Base-by-base conservation (phyloP, 2,888 invertebrate genomes). In the Netelia inedita region DNA sequence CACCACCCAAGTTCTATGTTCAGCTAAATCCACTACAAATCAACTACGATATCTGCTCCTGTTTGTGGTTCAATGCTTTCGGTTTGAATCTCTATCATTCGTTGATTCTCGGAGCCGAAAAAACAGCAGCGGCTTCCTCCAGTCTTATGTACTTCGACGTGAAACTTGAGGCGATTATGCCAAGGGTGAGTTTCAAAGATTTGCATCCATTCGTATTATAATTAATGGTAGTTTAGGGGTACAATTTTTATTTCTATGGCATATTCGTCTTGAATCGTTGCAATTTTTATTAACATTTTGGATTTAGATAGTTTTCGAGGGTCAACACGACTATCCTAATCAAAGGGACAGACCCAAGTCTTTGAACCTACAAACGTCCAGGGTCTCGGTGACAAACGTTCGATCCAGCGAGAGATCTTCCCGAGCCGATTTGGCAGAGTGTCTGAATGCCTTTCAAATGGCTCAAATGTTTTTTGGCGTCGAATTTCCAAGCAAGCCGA, bases 21-120 rank as follows among this genome's bases (percentile, higher is more conserved):
- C 97, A 98, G 92, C 94, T 99, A 41, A 98, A 98, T 94, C 99
- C 99, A 0, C 95, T 99, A 73, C 96, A 97, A 89, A 94, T 99
- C 61, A 96, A 96, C 68, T 96, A 99, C 92, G 99, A 99, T 94
- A 95, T 97, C 78, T 95, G 96, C 85, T 99, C 98, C 78, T 95
- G 98, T 86, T 94, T 99, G 81, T 99, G 99, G 99, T 95, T 98
- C 78, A 98, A 98, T 91, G 98, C 98, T 46, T 99, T 99, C 94
- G 95, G 97, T 46, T 95, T 99, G 76, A 98, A 98, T 94, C 95
- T 99, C 16, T 96, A 97, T 91, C 96, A 97, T 88, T 96, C 97
- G 46, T 94, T 97, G 69, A 59, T 83, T 55, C 93, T 95, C 85
- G 94, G 94, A 69, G 95, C 93, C 89, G 92, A 88, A 73, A 91